Percentiles rank a stretch among this genome's conserved stretches.
phyloP scores from a whole-genome alignment of 2,888 invertebrate genomes.

The Rhingia rostrata region DNA sequence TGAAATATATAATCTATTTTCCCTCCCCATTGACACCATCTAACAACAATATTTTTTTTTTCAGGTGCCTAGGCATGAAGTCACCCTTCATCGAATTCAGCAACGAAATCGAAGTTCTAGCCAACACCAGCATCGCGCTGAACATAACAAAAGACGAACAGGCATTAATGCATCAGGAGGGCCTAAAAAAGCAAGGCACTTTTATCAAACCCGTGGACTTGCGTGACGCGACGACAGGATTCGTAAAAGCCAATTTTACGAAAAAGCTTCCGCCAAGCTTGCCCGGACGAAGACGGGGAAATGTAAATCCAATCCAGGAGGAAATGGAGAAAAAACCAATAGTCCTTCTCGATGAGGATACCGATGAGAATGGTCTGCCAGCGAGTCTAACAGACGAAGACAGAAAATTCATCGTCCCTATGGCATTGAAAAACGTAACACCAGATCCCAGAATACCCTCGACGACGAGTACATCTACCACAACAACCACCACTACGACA shows the following conservation, averaged over 20 bases:
- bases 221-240: conserved; percentile 81
- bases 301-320: conserved; percentile 81
- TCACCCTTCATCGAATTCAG: conserved; percentile 83
- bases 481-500: conserved; percentile 76
- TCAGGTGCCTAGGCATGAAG: conserved; percentile 81
- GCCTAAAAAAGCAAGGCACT: conserved; percentile 81
- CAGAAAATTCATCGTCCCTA: conserved; percentile 82
- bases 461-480: conserved; percentile 74
- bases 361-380: conserved; percentile 81
- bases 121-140: conserved; percentile 82
- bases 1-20: no score
- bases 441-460: conserved; percentile 78
- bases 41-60: conserved; percentile 49
- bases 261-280: conserved; percentile 78
- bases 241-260: conserved; percentile 81
- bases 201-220: conserved; percentile 82
- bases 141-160: conserved; percentile 83
- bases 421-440: conserved; percentile 82
- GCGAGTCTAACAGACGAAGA: conserved; percentile 82
- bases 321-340: conserved; percentile 83
- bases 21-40: neutral
- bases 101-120: conserved; percentile 80
- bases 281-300: conserved; percentile 75
- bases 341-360: conserved; percentile 81
- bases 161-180: conserved; percentile 82